Percentiles rank a stretch among this genome's conserved stretches.
These are phyloP conservation scores for Phenganax subtilis DNA, from an alignment of 92 coral and sea anemone species.

Conservation along the genomic window DNA sequence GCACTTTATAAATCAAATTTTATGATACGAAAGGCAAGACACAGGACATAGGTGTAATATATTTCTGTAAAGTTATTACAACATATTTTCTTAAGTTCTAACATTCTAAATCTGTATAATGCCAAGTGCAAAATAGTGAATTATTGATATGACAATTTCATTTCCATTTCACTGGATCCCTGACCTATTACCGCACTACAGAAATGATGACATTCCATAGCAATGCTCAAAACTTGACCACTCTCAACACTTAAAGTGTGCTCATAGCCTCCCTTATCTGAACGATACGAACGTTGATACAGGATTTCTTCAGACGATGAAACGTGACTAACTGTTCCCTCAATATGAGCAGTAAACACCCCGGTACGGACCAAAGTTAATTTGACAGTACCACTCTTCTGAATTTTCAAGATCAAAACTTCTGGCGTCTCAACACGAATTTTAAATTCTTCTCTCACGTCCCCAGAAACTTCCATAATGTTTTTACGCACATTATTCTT, in stretches of 20 bases:
- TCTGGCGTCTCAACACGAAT: slow-evolving; percentile 44
- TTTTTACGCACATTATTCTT: slow-evolving; percentile 26
- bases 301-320: neutral
- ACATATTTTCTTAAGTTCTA: no score
- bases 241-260: slow-evolving; percentile 7
- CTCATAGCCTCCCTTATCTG: slow-evolving; percentile 47
- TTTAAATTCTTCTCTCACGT: slow-evolving; percentile 29
- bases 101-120: neutral
- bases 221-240: slow-evolving; percentile 18
- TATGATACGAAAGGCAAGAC: no score
- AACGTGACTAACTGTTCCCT: slow-evolving; percentile 38
- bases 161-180: slow-evolving; percentile 43
- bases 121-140: neutral
- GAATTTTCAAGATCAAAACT: slow-evolving; percentile 27
- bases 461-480: neutral
- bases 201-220: slow-evolving; percentile 43
- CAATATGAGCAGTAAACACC: slow-evolving; percentile 43
- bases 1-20: no score
- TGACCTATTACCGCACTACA: slow-evolving; percentile 40
- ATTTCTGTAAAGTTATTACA: no score
- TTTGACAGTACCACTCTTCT: neutral
- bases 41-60: no score
- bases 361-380: slow-evolving; percentile 27
- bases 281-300: slow-evolving; percentile 41
- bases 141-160: slow-evolving; percentile 1